Conservation (phyloP, 2,888 invertebrate species). For the Phengaris alcon region DNA sequence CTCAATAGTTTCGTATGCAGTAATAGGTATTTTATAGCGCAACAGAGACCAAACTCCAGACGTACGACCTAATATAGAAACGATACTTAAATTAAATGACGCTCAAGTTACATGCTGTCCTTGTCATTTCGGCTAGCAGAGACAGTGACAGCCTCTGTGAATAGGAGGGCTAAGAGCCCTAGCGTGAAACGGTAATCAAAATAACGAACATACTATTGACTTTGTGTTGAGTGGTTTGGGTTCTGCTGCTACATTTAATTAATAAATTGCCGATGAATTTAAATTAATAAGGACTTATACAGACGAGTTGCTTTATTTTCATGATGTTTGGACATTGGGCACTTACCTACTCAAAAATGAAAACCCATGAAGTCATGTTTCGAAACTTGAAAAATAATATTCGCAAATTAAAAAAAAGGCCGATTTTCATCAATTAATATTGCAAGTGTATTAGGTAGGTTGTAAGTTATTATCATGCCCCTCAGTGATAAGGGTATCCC, state of each 20-base stretch:
- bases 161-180: too few species aligned
- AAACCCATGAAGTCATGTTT: not conserved
- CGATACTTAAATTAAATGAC: too few species aligned
- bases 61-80: too few species aligned
- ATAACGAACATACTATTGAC: not conserved
- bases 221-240: not conserved
- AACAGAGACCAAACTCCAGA: not conserved
- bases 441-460: too few species aligned
- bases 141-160: too few species aligned
- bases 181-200: too few species aligned
- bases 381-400: not conserved
- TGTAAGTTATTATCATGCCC: too few species aligned
- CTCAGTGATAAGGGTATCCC: too few species aligned
- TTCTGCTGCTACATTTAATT: conserved; percentile 10
- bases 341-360: not conserved
- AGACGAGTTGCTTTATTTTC: not conserved
- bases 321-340: not conserved
- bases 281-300: not conserved
- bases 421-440: too few species aligned
- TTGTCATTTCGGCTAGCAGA: too few species aligned
- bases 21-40: not conserved
- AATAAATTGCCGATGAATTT: not conserved
- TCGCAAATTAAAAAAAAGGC: not conserved
- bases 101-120: too few species aligned
- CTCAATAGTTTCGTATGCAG: too few species aligned